A percentile compares a stretch with the other conserved stretches of the same genome.
Evolutionary conservation across 2,888 invertebrate genomes (phyloP).

Genomic region (Eristalis arbustorum): DNA sequence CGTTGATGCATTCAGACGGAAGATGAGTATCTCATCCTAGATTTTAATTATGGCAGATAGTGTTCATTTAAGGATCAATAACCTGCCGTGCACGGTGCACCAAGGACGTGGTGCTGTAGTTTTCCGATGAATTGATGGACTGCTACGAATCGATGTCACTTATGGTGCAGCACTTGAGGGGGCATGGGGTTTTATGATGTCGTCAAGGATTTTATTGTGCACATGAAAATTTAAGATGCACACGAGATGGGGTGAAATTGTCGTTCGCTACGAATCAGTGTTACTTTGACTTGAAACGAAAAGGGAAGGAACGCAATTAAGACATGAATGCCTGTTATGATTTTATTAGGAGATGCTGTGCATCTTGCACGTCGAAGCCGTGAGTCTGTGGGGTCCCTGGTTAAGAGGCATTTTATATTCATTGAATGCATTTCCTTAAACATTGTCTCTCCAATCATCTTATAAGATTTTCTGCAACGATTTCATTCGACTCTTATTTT

Average conservation of each 20-base stretch:
- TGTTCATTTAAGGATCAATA: slow-evolving; percentile 54
- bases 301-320: background rate
- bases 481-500: too few relatives aligned
- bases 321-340: background rate
- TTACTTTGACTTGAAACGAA: background rate
- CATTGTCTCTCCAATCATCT: too few relatives aligned
- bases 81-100: slow-evolving; percentile 24
- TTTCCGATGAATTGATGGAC: slow-evolving; percentile 6
- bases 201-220: background rate
- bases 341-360: background rate
- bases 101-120: slow-evolving; percentile 32
- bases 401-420: too few relatives aligned
- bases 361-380: background rate
- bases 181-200: background rate
- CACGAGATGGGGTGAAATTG: background rate
- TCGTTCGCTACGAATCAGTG: background rate
- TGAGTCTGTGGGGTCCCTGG: too few relatives aligned
- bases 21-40: slow-evolving; percentile 47
- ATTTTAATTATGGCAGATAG: slow-evolving; percentile 53
- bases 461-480: too few relatives aligned
- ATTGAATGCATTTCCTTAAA: too few relatives aligned
- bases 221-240: background rate
- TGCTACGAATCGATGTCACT: slow-evolving; percentile 18
- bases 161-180: background rate
- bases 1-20: slow-evolving; percentile 22